These are phyloP conservation scores for Dromaius novaehollandiae DNA, from an alignment of 2,113 vertebrate species.

Conservation along the genomic window DNA sequence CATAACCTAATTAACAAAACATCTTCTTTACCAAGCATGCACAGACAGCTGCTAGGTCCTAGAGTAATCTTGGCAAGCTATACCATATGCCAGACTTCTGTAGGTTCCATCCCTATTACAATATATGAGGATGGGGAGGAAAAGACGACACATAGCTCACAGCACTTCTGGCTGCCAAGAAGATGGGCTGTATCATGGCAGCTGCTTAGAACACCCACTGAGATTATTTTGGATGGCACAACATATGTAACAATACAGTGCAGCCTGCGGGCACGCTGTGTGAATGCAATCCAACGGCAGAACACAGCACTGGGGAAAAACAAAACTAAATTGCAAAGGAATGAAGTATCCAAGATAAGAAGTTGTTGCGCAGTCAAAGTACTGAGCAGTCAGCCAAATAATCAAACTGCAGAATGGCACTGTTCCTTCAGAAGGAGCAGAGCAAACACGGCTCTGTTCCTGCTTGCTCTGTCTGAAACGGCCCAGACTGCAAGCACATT, in stretches of 20 bases:
- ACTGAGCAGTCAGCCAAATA: neutral
- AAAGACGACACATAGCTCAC: neutral
- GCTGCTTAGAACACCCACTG: neutral
- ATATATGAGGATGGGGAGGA: neutral
- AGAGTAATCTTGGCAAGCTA: neutral
- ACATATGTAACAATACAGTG: neutral
- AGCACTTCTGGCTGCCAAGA: neutral
- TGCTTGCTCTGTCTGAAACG: neutral
- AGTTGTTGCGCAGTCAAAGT: accelerated
- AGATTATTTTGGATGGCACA: neutral
- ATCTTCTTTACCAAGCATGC: neutral
- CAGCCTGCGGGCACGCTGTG: neutral
- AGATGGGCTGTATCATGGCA: neutral
- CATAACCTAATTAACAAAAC: neutral
- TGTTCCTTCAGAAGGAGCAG: accelerated
- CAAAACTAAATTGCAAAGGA: neutral
- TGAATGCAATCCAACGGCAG: neutral
- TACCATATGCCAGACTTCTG: neutral
- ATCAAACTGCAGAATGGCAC: neutral
- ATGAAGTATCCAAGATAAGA: neutral
- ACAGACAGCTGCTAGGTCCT: neutral
- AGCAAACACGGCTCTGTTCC: neutral
- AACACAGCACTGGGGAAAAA: neutral
- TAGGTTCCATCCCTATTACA: neutral
- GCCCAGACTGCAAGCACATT: neutral